These are phyloP conservation scores for Doryteuthis pealeii DNA, from an alignment of 1,140 invertebrate genomes.

Conservation along the genomic window DNA sequence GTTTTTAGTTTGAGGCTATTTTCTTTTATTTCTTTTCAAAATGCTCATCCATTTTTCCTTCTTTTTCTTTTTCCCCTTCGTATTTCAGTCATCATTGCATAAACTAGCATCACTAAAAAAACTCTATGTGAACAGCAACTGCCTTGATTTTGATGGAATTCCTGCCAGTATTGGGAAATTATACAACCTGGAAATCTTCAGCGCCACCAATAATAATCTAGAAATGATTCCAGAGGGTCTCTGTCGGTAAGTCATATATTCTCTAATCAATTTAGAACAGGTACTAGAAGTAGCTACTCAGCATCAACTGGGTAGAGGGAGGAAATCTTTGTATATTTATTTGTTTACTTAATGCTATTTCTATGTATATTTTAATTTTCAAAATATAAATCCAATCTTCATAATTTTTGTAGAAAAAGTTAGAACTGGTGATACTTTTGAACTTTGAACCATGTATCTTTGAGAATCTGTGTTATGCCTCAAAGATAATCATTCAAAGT, in stretches of 20 bases:
- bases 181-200: conserved; percentile 90
- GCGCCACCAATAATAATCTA: conserved; percentile 91
- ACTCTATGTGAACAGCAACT: conserved; percentile 92
- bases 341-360: too few species aligned
- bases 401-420: too few species aligned
- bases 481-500: too few species aligned
- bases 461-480: too few species aligned
- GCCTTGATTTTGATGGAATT: conserved; percentile 95
- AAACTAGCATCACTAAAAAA: conserved; percentile 82
- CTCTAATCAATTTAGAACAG: conserved; percentile 43
- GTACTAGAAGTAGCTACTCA: too few species aligned
- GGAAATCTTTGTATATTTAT: too few species aligned
- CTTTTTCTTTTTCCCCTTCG: background rate
- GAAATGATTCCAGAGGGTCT: conserved; percentile 99
- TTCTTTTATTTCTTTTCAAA: background rate
- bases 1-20: background rate
- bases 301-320: too few species aligned
- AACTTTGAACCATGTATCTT: too few species aligned
- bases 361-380: too few species aligned
- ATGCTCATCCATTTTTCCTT: background rate
- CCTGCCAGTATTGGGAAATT: conserved; percentile 97
- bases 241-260: conserved; percentile 70
- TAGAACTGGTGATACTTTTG: too few species aligned
- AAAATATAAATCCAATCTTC: too few species aligned
- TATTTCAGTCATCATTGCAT: conserved; percentile 69